Evolutionary conservation across 2,113 vertebrate species (phyloP).

Genomic region (Choloepus hoffmanni): DNA sequence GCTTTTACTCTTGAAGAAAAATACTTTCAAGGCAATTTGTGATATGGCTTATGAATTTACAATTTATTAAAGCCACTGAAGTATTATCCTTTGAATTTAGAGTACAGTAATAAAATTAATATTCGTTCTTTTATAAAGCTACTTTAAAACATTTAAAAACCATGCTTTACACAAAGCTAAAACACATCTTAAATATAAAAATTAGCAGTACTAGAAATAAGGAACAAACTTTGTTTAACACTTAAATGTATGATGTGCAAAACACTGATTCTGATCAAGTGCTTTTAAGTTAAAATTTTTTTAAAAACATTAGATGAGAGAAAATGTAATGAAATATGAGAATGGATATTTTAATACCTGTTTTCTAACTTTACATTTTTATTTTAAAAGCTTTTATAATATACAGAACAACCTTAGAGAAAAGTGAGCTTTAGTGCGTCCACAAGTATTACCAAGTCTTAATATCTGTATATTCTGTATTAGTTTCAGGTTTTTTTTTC

Average conservation of each 20-base stretch:
- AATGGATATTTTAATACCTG: not conserved
- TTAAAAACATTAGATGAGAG: not conserved
- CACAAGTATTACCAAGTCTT: slow-evolving; percentile 20
- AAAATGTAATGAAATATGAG: not conserved
- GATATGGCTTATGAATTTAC: not conserved
- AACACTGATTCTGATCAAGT: slow-evolving; percentile 3
- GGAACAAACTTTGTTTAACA: not conserved
- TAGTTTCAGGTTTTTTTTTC: not conserved
- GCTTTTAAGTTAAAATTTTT: slow-evolving; percentile 10
- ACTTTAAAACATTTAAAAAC: not conserved
- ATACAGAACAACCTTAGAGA: not conserved
- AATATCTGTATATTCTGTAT: not conserved
- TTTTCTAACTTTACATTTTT: not conserved
- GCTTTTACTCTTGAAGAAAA: no score
- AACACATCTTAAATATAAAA: slow-evolving; percentile 16
- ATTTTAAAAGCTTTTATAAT: slow-evolving; percentile 30
- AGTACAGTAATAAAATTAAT: not conserved
- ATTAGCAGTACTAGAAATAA: not conserved
- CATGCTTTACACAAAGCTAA: slow-evolving; percentile 15
- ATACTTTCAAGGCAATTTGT: not conserved
- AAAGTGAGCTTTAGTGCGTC: not conserved
- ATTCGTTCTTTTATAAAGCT: not conserved
- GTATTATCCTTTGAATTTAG: not conserved
- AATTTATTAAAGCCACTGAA: slow-evolving; percentile 3
- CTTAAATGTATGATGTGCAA: not conserved